phyloP scores from a whole-genome alignment of 1,140 invertebrate genomes.

The Trachymyrmex cornetzi region DNA sequence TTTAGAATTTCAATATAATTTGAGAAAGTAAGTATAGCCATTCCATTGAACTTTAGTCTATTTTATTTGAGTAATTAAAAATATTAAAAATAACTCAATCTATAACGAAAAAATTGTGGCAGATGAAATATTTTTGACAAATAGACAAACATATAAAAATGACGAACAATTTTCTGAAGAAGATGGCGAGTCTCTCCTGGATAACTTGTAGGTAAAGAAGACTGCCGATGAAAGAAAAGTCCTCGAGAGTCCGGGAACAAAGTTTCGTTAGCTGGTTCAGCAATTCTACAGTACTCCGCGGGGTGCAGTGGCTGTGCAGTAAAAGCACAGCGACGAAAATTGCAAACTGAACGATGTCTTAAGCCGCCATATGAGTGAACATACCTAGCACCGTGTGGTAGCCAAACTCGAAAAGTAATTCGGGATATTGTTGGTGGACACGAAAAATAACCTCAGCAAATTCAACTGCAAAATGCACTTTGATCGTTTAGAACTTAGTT shows the following conservation, averaged over 20 bases:
- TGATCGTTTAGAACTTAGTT: background rate
- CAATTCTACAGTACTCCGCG: constrained; percentile 34
- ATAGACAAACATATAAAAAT: constrained; percentile 29
- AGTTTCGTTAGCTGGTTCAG: constrained; percentile 49
- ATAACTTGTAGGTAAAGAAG: background rate
- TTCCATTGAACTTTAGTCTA: background rate
- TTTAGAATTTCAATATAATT: background rate
- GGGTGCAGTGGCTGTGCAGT: constrained; percentile 45
- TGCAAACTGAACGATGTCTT: constrained; percentile 66
- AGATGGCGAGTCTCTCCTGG: background rate
- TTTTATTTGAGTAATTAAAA: background rate
- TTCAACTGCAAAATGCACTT: constrained; percentile 45
- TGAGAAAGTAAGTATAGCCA: background rate
- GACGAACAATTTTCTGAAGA: constrained; percentile 4
- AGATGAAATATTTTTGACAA: background rate
- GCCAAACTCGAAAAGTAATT: constrained; percentile 58
- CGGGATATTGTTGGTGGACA: constrained; percentile 48
- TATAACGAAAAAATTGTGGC: background rate
- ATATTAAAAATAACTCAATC: background rate
- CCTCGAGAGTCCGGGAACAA: constrained; percentile 25
- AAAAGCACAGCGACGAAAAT: constrained; percentile 62
- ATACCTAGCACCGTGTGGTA: constrained; percentile 48
- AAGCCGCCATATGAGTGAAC: constrained; percentile 59
- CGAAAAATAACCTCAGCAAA: constrained; percentile 68
- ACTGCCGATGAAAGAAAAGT: constrained; percentile 41